Base-by-base conservation (phyloP, 1,140 invertebrate genomes). In the Nasonia longicornis region DNA sequence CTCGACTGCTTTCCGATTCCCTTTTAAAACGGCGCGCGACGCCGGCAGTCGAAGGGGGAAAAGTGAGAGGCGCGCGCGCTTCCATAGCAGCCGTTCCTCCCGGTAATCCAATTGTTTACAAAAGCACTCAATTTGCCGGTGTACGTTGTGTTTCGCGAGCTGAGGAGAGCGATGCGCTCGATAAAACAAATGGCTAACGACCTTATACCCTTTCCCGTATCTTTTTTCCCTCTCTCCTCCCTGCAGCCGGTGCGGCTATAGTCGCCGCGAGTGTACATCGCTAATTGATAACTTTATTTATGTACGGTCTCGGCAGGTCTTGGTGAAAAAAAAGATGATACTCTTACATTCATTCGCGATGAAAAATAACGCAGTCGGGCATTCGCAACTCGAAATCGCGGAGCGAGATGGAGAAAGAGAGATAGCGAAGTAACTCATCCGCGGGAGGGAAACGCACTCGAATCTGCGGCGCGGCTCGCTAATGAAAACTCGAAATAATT, bases 401-500 rank as follows among this genome's bases (percentile, higher is more conserved):
- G 20, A 38, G 2, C 2, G 45, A 22, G 22, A 3, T 52, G 31
- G 10, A 72, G 70, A 72, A 16, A 38, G 31, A 45, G 67, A 69
- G 67, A 4, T 29, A 69, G 67, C 3, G 29, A 26, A 67, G 64
- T 14, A 67, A 16, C 64, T 31, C 22, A 42, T 31, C 26, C 38
- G 69, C 16, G 16, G 16, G 2, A 71, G 29, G 35, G 26, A 71
- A 71, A 35, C 38, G 69, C 3, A 52, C 71, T 73, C 71, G 71
- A 52, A 67, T 67, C 31, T 35, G 35, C 11, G 45, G 11, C 11
- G 26, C 12, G 75, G n/a, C 42, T 76, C 75, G 75, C 75, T 77
- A 77, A 77, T 77, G 75, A 77, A 77, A 67, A 69, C 64, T 77
- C 75, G 75, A 69, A 77, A n/a, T 77, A 77, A 77, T 77, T 77